Evolutionary conservation across 2,113 vertebrate genomes (phyloP), one percentile per base, ranked within the genome.

Genomic region (Octodon degus): DNA sequence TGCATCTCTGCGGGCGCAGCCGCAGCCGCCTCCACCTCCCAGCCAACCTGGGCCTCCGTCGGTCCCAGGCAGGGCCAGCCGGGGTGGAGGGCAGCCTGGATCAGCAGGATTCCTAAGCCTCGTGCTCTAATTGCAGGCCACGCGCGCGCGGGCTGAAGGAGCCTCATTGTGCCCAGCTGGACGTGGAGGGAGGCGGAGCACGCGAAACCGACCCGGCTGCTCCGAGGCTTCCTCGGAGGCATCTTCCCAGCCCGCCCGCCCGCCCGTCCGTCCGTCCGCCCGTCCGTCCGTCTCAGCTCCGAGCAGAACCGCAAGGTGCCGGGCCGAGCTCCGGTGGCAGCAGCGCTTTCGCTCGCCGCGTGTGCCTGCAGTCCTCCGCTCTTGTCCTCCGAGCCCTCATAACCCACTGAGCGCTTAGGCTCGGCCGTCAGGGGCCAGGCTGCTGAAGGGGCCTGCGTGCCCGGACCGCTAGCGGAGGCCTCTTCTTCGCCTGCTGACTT

Each of bases 51-150:
- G 40, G 63, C 55, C 3, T 19, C 58, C 67, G 67, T 83, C 7
- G 77, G 55, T 94, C 47, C 95, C 5, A 82, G 93, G 80, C 89
- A 70, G 79, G 63, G 22, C 62, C 84, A 58, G 91, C 53, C 50
- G 43, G 92, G 90, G 81, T 72, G 89, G 96, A 72, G 79, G 85
- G 89, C 55, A 12, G 30, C 58, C 94, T 83, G 86, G 81, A 37
- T 37, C 37, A 3, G 63, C 93, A 86, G 72, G 97, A 96, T 97
- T 96, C 97, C 90, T 86, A 50, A 60, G 74, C 72, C 40, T 20
- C 19, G 0, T 13, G 93, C 85, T 81, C 37, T 97, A 93, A 97
- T 91, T 96, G 93, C 62, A 93, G 79, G 63, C 53, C 55, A 16
- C 14, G 55, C 65, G 24, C 10, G 4, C 65, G 27, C 10, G 5